phyloP scores from a whole-genome alignment of 2,888 invertebrate species.

The Apotomis turbidana region DNA sequence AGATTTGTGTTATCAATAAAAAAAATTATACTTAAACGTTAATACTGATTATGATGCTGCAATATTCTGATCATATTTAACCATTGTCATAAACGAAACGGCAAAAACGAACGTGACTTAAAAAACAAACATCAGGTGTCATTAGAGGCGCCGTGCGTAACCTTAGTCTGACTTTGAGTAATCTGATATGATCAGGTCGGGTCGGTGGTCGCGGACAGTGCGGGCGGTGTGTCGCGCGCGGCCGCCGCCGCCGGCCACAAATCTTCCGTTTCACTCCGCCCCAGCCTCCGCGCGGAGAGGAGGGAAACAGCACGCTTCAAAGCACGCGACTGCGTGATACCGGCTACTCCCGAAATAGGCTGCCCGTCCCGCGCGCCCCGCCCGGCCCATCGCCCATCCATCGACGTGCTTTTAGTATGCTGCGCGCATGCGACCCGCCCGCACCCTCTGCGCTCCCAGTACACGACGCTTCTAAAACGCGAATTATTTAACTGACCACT shows the following conservation, averaged over 20 bases:
- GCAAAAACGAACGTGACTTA: no score
- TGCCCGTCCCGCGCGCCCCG: constrained; percentile 70
- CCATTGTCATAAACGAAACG: no score
- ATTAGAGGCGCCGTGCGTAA: constrained; percentile 17
- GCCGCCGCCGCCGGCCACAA: constrained; percentile 68
- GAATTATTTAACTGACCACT: constrained; percentile 59
- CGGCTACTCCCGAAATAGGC: constrained; percentile 83
- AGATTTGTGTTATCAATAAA: no score
- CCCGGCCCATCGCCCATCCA: constrained; percentile 60
- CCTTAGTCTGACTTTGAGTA: constrained; percentile 38
- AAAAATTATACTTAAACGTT: no score
- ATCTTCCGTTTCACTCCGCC: constrained; percentile 83
- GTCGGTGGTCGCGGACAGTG: constrained; percentile 23
- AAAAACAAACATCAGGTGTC: background rate
- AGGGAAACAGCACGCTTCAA: constrained; percentile 82
- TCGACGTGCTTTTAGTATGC: constrained; percentile 85
- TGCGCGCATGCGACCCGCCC: constrained; percentile 84
- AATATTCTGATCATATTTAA: no score
- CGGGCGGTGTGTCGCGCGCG: constrained; percentile 21
- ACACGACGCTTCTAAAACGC: constrained; percentile 62
- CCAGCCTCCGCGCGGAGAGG: constrained; percentile 76
- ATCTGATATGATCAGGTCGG: constrained; percentile 35
- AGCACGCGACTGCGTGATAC: constrained; percentile 82
- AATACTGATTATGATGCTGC: no score
- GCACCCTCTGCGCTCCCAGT: constrained; percentile 80